Evolutionary conservation across 2,113 vertebrate genomes (phyloP).

Genomic region (Myotis yumanensis): DNA sequence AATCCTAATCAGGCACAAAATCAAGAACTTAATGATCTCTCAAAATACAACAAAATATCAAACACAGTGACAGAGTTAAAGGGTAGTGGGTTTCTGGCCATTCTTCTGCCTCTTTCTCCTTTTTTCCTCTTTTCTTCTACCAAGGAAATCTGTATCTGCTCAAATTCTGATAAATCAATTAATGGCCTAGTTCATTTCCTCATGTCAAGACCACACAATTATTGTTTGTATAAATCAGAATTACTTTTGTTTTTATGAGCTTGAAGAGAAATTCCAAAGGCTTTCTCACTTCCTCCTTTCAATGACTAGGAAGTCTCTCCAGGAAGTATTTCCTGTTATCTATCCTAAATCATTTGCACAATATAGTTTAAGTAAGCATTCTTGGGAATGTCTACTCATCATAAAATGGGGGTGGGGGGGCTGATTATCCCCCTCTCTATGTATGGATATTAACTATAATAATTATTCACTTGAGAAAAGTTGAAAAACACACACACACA

Average conservation of each 20-base stretch:
- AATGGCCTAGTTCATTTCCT: neutral
- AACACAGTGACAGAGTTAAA: neutral
- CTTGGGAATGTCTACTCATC: neutral
- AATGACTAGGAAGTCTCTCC: neutral
- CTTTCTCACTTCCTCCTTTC: neutral
- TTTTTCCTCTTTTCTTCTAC: neutral
- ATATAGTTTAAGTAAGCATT: neutral
- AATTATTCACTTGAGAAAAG: slow-evolving; percentile 16
- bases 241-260: neutral
- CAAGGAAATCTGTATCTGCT: neutral
- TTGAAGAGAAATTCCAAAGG: neutral
- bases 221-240: neutral
- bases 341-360: neutral
- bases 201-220: neutral
- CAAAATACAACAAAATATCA: slow-evolving; percentile 12
- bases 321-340: neutral
- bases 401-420: neutral
- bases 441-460: neutral
- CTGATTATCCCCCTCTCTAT: neutral
- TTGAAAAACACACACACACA: neutral
- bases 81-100: neutral
- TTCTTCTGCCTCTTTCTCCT: neutral
- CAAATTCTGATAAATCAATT: slow-evolving; percentile 20
- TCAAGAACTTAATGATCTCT: slow-evolving; percentile 6
- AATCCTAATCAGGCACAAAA: slow-evolving; percentile 20